Percentiles rank a stretch among this genome's conserved stretches.
phyloP scores from a whole-genome alignment of 2,797 vertebrate species.

The Falco peregrinus region DNA sequence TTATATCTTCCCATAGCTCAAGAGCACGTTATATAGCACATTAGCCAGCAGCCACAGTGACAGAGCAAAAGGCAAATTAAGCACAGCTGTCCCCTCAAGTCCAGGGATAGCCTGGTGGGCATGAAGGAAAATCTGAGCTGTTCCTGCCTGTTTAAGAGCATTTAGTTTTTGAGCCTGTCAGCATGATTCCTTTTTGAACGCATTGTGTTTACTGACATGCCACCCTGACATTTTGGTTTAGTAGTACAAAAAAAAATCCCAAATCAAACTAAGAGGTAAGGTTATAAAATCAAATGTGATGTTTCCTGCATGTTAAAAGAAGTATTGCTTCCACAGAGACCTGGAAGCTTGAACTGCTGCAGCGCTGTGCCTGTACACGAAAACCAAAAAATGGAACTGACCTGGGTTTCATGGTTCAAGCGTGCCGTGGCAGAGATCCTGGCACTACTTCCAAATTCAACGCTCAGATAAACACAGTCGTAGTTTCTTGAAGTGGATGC shows the following conservation, averaged over 20 bases:
- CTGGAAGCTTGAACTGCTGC: not conserved
- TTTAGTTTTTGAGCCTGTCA: not conserved
- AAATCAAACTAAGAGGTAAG: not conserved
- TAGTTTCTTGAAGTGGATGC: constrained; percentile 54
- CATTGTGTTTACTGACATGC: constrained; percentile 6
- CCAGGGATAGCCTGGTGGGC: not conserved
- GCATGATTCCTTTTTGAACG: not conserved
- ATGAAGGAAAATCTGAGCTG: constrained; percentile 27
- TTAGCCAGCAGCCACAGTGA: not conserved
- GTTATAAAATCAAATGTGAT: constrained; percentile 43
- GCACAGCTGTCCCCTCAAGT: constrained; percentile 3
- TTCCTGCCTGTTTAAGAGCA: not conserved
- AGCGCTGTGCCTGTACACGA: not conserved
- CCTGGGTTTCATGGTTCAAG: constrained; percentile 64
- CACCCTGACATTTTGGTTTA: constrained; percentile 31
- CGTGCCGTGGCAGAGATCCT: constrained; percentile 36
- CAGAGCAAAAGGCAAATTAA: constrained; percentile 12
- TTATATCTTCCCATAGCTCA: not conserved
- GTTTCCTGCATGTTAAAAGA: constrained; percentile 52
- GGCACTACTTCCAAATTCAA: constrained; percentile 38
- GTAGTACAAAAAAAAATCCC: not conserved
- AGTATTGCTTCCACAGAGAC: not conserved
- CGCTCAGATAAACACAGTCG: constrained; percentile 54
- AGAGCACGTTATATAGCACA: fast-evolving
- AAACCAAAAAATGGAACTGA: constrained; percentile 62